phyloP scores from a whole-genome alignment of 2,888 invertebrate genomes.

The Lycophotia porphyrea region DNA sequence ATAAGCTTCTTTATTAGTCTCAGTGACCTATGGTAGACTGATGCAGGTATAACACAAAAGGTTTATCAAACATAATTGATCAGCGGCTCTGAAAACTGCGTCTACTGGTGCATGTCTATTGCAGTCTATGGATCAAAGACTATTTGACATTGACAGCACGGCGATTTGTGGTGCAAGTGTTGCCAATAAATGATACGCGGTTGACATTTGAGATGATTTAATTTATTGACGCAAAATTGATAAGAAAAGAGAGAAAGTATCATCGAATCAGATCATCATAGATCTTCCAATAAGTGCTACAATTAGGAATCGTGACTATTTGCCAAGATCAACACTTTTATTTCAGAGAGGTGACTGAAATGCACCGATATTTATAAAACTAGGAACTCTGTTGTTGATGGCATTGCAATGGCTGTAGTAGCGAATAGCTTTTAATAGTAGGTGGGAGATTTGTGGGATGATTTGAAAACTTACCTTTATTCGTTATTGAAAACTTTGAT shows the following conservation, averaged over 20 bases:
- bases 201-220: not conserved
- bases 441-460: not conserved
- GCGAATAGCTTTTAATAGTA: not conserved
- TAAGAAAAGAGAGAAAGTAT: not conserved
- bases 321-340: conserved; percentile 39
- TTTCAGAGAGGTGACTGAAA: conserved; percentile 20
- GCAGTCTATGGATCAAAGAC: not conserved
- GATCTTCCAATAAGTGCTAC: conserved; percentile 24
- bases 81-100: not conserved
- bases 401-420: not conserved
- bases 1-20: not conserved
- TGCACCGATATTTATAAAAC: conserved; percentile 43
- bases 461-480: not conserved
- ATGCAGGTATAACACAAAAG: not conserved
- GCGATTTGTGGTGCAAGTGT: not conserved
- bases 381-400: conserved; percentile 5
- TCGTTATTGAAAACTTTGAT: not conserved
- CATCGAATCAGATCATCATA: conserved; percentile 13
- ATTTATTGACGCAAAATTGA: not conserved
- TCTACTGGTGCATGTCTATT: not conserved
- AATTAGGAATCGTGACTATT: not conserved
- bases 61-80: not conserved
- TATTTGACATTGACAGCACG: not conserved
- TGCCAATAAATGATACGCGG: not conserved
- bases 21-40: not conserved